These are phyloP conservation scores for Thymelicus sylvestris DNA, from an alignment of 2,888 invertebrate species.

Conservation along the genomic window DNA sequence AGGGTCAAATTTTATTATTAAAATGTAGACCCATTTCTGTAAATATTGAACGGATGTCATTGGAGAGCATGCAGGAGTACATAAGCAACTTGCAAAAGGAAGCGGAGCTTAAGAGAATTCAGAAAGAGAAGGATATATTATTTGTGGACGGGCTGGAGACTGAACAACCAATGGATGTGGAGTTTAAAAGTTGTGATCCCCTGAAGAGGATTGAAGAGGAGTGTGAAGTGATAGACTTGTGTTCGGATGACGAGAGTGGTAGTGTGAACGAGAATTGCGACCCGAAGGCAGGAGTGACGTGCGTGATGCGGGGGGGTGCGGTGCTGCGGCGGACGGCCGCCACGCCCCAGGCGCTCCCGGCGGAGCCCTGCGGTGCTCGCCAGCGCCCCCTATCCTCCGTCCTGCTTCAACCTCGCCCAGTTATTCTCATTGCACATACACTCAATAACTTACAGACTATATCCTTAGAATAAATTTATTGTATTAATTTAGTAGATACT, in stretches of 20 bases:
- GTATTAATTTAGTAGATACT: conserved; percentile 66
- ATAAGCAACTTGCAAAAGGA: conserved; percentile 64
- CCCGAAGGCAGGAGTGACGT: conserved; percentile 70
- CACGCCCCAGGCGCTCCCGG: conserved; percentile 68
- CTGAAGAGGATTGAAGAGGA: conserved; percentile 64
- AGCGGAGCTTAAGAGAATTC: conserved; percentile 53
- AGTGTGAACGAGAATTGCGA: conserved; percentile 76
- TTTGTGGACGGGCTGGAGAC: conserved; percentile 72
- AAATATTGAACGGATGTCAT: conserved; percentile 70
- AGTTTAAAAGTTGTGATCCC: conserved; percentile 62
- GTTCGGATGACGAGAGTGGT: conserved; percentile 86
- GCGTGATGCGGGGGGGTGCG: conserved; percentile 72
- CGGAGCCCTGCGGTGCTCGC: conserved; percentile 77
- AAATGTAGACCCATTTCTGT: conserved; percentile 81
- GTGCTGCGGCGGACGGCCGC: conserved; percentile 71
- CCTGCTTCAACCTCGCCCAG: conserved; percentile 74
- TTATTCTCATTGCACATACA: conserved; percentile 74
- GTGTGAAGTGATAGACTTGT: conserved; percentile 87
- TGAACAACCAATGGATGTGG: conserved; percentile 58
- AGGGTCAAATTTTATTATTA: conserved; percentile 77
- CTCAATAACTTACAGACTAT: conserved; percentile 79
- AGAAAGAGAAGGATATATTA: conserved; percentile 71
- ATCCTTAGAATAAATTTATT: conserved; percentile 72
- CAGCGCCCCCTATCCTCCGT: conserved; percentile 66
- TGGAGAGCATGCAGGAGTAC: conserved; percentile 71